A percentile compares a stretch with the other conserved stretches of the same genome.
phyloP scores from a whole-genome alignment of 2,888 invertebrate genomes.

The Icerya purchasi region DNA sequence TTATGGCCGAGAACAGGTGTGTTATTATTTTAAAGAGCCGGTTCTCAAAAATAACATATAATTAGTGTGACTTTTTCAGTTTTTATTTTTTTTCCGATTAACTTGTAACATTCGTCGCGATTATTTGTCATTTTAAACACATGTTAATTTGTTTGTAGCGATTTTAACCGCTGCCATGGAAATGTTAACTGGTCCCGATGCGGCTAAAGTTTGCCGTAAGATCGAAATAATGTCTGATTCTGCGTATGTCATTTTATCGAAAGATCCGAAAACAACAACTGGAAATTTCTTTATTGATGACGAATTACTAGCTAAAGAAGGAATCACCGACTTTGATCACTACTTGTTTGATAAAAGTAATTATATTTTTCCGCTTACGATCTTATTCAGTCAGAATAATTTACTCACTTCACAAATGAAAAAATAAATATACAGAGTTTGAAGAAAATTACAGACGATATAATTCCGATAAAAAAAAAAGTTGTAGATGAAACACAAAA shows the following conservation, averaged over 20 bases:
- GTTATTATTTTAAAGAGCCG: no score
- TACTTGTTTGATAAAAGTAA: conserved; percentile 64
- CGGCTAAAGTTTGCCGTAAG: conserved; percentile 43
- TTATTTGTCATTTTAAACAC: no score
- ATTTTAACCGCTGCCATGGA: conserved; percentile 85
- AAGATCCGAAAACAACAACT: conserved; percentile 48
- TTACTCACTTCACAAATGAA: no score
- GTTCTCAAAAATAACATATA: background rate
- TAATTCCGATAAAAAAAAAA: no score
- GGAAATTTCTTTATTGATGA: conserved; percentile 90
- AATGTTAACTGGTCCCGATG: conserved; percentile 50
- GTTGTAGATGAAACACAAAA: no score
- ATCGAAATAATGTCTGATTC: conserved; percentile 76
- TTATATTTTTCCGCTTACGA: conserved; percentile 10
- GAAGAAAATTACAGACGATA: no score
- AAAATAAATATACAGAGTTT: no score
- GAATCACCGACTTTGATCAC: conserved; percentile 58
- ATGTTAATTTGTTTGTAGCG: no score
- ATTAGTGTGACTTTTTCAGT: background rate
- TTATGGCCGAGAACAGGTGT: conserved; percentile 91
- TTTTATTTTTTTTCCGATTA: background rate
- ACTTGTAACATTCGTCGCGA: no score
- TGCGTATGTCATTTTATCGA: conserved; percentile 59
- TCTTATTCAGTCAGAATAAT: no score
- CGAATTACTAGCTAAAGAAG: conserved; percentile 51